phyloP scores from a whole-genome alignment of 2,113 vertebrate species.

The Bagarius yarrelli region DNA sequence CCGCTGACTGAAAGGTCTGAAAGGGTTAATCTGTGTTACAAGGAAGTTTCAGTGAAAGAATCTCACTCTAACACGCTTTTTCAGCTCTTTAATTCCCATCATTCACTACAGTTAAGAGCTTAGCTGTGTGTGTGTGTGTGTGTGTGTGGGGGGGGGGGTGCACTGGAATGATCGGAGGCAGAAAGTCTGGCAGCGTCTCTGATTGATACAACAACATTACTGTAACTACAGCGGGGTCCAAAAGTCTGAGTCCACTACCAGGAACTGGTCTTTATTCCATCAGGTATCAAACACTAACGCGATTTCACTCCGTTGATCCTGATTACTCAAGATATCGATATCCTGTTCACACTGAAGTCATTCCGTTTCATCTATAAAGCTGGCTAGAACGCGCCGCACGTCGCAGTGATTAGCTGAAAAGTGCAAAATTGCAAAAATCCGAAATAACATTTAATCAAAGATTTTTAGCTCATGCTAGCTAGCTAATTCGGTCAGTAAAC shows the following conservation, averaged over 20 bases:
- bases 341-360: slow-evolving; percentile 19
- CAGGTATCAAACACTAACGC: slow-evolving; percentile 31
- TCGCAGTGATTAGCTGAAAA: background rate
- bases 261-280: slow-evolving; percentile 36
- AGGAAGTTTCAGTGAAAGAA: slow-evolving; percentile 7
- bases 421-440: background rate
- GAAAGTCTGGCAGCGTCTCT: too few relatives aligned
- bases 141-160: slow-evolving; percentile 17
- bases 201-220: slow-evolving; percentile 38
- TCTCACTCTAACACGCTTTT: background rate
- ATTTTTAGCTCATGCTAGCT: background rate
- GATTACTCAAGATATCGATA: background rate
- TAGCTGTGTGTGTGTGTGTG: slow-evolving; percentile 17
- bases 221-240: slow-evolving; percentile 29
- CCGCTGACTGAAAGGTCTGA: background rate
- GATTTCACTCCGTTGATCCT: slow-evolving; percentile 29
- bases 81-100: slow-evolving; percentile 21
- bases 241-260: too few relatives aligned
- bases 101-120: slow-evolving; percentile 32
- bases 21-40: background rate
- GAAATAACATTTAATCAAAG: too few relatives aligned
- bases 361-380: background rate
- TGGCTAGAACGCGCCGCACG: background rate
- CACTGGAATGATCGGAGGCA: background rate
- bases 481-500: too few relatives aligned